Evolutionary conservation across 2,888 invertebrate genomes (phyloP).

Genomic region (Papilio gigon): DNA sequence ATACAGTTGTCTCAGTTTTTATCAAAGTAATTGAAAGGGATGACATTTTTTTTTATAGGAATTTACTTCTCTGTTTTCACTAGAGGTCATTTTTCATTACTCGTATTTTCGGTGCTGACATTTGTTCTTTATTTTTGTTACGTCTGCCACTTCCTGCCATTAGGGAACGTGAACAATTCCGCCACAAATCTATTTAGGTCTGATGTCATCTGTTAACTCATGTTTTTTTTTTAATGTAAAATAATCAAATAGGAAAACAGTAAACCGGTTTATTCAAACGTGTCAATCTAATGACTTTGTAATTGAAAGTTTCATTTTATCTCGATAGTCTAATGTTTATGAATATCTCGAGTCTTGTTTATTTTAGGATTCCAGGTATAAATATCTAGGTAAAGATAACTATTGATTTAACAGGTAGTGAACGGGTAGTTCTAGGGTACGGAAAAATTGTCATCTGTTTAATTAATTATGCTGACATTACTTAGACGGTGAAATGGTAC

Average conservation of each 20-base stretch:
- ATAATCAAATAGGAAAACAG: not conserved
- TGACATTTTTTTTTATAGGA: not conserved
- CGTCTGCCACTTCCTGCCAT: not conserved
- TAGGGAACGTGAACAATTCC: constrained; percentile 4
- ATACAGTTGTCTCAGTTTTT: not conserved
- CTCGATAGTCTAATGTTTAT: no score
- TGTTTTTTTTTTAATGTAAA: not conserved
- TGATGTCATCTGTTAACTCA: constrained; percentile 1
- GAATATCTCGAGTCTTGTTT: no score
- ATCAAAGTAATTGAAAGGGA: not conserved
- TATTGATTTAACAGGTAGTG: no score
- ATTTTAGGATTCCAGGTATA: no score
- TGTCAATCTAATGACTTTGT: no score
- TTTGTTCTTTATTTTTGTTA: constrained; percentile 1
- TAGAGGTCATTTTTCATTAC: not conserved
- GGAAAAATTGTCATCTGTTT: not conserved
- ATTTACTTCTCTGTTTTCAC: not conserved
- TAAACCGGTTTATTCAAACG: no score
- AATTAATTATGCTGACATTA: no score
- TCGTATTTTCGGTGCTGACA: not conserved
- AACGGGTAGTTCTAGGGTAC: no score
- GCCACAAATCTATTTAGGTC: constrained; percentile 6
- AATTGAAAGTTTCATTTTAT: no score
- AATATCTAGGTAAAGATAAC: no score
- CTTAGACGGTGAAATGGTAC: constrained; percentile 13